Base-by-base conservation (phyloP, 2,797 vertebrate species). In the Peromyscus nudipes region DNA sequence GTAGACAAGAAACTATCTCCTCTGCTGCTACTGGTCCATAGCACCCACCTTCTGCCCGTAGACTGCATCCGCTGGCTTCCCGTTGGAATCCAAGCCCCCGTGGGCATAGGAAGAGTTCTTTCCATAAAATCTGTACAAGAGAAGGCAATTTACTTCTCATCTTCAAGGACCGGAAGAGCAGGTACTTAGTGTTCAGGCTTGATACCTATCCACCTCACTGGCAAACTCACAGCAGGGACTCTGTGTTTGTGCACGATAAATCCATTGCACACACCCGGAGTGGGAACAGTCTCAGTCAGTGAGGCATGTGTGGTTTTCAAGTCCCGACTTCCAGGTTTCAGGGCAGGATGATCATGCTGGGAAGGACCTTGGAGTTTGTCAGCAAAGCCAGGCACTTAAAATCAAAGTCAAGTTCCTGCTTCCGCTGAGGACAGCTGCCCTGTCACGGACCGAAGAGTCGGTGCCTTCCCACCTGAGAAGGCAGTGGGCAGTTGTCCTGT, bases 101-200 rank as follows among this genome's bases (percentile, higher is more conserved):
- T 99, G 99, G 46, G 99, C 99, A 64, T 99, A 99, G 40, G 99
- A 99, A 3, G 99, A 99, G 98, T 99, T 99, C 98, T 99, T 99
- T 40, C 99, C 99, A 98, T 99, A 99, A 98, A 99, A 99, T 98
- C 99, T 99, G 97, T 96, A 85, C 55, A 82, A 97, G 82, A 97
- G 25, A 96, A 96, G 31, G 84, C 27, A 82, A 86, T 94, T 91
- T 79, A 95, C 17, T 92, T 94, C 55, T 91, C 87, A 96, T 8
- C 69, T 57, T 64, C 65, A 89, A 94, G 21, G 49, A 86, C 25
- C 43, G 17, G 19, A 46, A 94, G 88, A 95, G 1, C 29, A 73
- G 16, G 62, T 60, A 83, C 19, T 65, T 80, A 87, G 27, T 69
- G 67, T 84, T 90, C 80, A 92, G 16, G 19, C 34, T 19, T 76